These are phyloP conservation scores for Paralinhomoeus sp. DNA, from an alignment of 2,888 invertebrate species.

Conservation along the genomic window DNA sequence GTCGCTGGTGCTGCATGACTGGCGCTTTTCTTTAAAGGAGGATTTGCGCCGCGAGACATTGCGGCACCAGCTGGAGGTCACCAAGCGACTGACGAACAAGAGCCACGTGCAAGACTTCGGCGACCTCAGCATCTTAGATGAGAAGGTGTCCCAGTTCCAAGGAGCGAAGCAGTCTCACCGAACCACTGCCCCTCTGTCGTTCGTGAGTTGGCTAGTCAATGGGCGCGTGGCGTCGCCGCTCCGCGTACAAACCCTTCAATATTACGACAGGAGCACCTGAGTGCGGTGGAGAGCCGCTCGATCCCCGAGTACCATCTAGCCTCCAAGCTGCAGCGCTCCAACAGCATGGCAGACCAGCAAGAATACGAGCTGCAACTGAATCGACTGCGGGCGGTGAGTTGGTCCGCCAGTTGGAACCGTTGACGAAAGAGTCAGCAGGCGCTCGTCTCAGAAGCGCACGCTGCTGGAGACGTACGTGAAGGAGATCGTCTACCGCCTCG, in stretches of 20 bases:
- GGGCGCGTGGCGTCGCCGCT: not conserved
- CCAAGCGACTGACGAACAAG: conserved; percentile 35
- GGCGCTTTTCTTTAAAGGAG: conserved; percentile 23
- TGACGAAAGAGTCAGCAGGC: no score
- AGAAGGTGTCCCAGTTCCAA: conserved; percentile 26
- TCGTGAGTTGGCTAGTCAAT: not conserved
- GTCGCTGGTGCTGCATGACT: no score
- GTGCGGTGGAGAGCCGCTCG: conserved; percentile 26
- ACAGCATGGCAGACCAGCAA: conserved; percentile 8
- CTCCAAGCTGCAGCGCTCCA: conserved; percentile 9
- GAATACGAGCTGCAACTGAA: conserved; percentile 5
- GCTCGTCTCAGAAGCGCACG: conserved; percentile 12
- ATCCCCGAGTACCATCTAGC: conserved; percentile 22
- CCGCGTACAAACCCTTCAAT: no score
- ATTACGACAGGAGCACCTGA: conserved; percentile 3
- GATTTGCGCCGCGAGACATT: conserved; percentile 33
- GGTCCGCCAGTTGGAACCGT: not conserved
- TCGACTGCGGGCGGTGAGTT: conserved; percentile 7
- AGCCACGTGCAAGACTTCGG: conserved; percentile 39
- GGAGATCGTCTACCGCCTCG: conserved; percentile 12
- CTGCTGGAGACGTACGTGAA: conserved; percentile 12
- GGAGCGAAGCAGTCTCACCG: conserved; percentile 10
- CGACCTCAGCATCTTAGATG: conserved; percentile 24
- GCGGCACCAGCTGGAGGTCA: conserved; percentile 33
- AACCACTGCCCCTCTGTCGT: not conserved